These are phyloP conservation scores for Mustelus asterias DNA, from an alignment of 2,113 vertebrate species.

Conservation along the genomic window DNA sequence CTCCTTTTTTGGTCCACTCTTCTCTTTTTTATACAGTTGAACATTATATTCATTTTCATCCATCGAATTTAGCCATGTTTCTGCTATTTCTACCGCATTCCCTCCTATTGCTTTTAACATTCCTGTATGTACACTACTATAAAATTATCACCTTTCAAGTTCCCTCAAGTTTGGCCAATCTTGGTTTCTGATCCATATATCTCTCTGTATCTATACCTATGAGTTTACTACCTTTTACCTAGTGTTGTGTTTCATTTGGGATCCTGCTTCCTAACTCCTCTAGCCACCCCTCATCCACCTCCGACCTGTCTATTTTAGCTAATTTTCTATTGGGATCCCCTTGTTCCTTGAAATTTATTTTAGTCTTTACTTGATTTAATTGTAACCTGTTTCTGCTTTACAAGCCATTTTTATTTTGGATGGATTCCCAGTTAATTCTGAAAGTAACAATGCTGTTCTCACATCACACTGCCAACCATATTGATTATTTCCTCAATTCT, in stretches of 20 bases:
- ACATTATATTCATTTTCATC: neutral
- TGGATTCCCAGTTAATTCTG: neutral
- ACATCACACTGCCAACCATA: neutral
- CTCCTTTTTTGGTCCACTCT: neutral
- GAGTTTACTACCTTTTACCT: neutral
- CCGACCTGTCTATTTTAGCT: neutral
- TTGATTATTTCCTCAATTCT: neutral
- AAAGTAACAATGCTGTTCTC: neutral
- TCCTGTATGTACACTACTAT: neutral
- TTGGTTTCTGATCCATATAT: neutral
- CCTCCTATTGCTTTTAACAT: neutral
- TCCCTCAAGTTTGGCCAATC: neutral
- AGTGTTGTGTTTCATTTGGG: neutral
- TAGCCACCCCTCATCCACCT: neutral
- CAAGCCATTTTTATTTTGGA: neutral
- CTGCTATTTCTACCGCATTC: neutral
- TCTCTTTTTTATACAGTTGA: neutral
- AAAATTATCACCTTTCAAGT: neutral
- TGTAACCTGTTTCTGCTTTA: neutral
- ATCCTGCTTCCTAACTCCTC: neutral
- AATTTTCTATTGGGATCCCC: neutral
- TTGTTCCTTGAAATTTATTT: neutral
- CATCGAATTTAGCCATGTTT: neutral
- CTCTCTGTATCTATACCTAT: neutral
- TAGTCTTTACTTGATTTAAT: neutral